Evolutionary conservation across 1,140 invertebrate genomes (phyloP).

Genomic region (Oscheius sp.): DNA sequence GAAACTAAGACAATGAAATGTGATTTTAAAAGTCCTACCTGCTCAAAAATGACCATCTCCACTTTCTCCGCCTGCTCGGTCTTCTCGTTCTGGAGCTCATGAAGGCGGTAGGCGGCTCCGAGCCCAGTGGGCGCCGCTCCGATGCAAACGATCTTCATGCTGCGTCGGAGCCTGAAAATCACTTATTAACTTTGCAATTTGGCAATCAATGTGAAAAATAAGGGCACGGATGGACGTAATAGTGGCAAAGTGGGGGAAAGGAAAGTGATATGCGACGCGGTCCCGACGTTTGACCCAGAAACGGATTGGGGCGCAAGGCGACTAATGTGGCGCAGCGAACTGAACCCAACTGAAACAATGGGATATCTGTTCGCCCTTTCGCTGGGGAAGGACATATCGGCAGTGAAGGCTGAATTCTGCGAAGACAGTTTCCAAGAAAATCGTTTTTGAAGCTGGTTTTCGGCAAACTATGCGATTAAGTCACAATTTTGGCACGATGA

Average conservation of each 20-base stretch:
- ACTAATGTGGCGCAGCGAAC: neutral
- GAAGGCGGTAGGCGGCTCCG: slow-evolving; percentile 42
- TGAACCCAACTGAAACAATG: slow-evolving; percentile 7
- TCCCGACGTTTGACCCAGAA: neutral
- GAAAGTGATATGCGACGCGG: neutral
- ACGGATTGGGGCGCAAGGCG: neutral
- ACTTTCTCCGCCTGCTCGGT: slow-evolving; percentile 27
- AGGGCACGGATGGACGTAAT: neutral
- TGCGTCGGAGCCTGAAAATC: neutral
- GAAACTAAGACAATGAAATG: no score
- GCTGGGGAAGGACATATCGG: no score
- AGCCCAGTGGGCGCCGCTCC: slow-evolving; percentile 46
- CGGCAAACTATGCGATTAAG: no score
- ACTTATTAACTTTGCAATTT: neutral
- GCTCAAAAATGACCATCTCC: slow-evolving; percentile 37
- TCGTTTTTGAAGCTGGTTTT: no score
- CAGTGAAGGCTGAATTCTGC: no score
- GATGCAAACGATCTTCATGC: slow-evolving; percentile 48
- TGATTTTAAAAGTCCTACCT: slow-evolving; percentile 32
- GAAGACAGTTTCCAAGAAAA: no score
- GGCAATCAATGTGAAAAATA: neutral
- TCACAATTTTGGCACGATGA: no score
- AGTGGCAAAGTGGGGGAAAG: neutral
- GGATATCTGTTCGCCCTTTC: no score
- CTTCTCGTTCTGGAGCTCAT: slow-evolving; percentile 40